Conservation (phyloP, 2,888 invertebrate genomes). For the Teinopalpus imperialis region DNA sequence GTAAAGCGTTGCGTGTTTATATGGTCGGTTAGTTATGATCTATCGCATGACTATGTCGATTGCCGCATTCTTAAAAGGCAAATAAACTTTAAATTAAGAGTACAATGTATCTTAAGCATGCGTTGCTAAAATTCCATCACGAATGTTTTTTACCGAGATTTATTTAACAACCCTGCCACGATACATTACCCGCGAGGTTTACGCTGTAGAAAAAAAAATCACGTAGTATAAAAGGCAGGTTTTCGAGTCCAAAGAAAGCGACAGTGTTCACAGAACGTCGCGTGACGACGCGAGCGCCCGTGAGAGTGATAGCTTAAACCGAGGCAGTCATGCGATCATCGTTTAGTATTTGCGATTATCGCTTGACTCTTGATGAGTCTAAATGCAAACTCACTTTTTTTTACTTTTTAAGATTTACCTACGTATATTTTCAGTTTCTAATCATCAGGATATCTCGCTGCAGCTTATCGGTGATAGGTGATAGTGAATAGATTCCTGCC, state of each 20-base stretch:
- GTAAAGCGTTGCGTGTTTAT: slow-evolving; percentile 13
- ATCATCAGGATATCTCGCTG: too few species aligned
- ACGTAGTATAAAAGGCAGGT: slow-evolving; percentile 3
- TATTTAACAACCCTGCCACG: slow-evolving; percentile 13
- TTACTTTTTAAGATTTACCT: too few species aligned
- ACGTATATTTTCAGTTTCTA: too few species aligned
- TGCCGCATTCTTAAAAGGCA: slow-evolving; percentile 14
- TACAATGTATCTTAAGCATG: slow-evolving; percentile 8
- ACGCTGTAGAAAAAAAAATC: neutral
- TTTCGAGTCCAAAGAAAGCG: slow-evolving; percentile 25
- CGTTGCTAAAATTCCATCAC: slow-evolving; percentile 17
- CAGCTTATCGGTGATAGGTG: too few species aligned
- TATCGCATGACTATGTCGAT: slow-evolving; percentile 4
- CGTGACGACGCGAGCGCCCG: slow-evolving; percentile 19
- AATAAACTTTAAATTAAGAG: slow-evolving; percentile 12
- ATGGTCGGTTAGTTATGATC: slow-evolving; percentile 1
- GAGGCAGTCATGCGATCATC: slow-evolving; percentile 14
- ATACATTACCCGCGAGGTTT: neutral
- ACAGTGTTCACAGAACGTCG: slow-evolving; percentile 23
- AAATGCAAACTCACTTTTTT: slow-evolving; percentile 1
- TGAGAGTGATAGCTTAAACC: slow-evolving; percentile 4
- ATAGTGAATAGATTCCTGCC: too few species aligned
- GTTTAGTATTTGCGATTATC: neutral
- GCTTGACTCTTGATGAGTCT: neutral
- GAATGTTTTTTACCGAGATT: slow-evolving; percentile 12